phyloP scores from a whole-genome alignment of 2,113 vertebrate genomes.

The Scomber colias region DNA sequence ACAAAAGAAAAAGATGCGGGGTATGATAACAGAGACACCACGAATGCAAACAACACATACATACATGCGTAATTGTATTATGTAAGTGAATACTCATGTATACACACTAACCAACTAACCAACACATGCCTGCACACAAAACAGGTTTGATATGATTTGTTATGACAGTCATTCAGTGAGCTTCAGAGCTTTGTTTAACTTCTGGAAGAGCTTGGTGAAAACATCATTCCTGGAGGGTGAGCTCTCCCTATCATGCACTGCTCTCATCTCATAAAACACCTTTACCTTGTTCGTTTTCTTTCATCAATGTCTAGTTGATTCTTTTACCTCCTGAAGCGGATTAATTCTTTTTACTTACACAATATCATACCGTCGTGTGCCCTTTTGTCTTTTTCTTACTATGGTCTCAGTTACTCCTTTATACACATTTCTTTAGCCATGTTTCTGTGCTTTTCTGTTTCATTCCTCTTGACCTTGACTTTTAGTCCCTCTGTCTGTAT shows the following conservation, averaged over 20 bases:
- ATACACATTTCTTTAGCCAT: slow-evolving; percentile 8
- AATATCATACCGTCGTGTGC: neutral
- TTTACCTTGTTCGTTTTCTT: slow-evolving; percentile 27
- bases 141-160: slow-evolving; percentile 66
- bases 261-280: slow-evolving; percentile 57
- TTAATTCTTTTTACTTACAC: neutral
- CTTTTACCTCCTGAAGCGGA: neutral
- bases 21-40: slow-evolving; percentile 32
- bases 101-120: slow-evolving; percentile 26
- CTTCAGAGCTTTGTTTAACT: slow-evolving; percentile 65
- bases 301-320: slow-evolving; percentile 34
- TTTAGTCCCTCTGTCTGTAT: slow-evolving; percentile 23
- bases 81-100: slow-evolving; percentile 12
- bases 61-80: slow-evolving; percentile 12
- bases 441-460: slow-evolving; percentile 11
- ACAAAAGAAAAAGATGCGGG: slow-evolving; percentile 11
- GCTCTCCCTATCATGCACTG: slow-evolving; percentile 26
- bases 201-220: slow-evolving; percentile 61
- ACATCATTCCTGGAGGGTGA: slow-evolving; percentile 67
- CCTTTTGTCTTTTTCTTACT: slow-evolving; percentile 15
- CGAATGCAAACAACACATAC: slow-evolving; percentile 48
- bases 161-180: slow-evolving; percentile 72
- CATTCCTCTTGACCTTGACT: slow-evolving; percentile 25
- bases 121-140: slow-evolving; percentile 26
- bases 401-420: slow-evolving; percentile 6